phyloP scores from a whole-genome alignment of 2,888 invertebrate genomes.

The Lucinisca nassula region DNA sequence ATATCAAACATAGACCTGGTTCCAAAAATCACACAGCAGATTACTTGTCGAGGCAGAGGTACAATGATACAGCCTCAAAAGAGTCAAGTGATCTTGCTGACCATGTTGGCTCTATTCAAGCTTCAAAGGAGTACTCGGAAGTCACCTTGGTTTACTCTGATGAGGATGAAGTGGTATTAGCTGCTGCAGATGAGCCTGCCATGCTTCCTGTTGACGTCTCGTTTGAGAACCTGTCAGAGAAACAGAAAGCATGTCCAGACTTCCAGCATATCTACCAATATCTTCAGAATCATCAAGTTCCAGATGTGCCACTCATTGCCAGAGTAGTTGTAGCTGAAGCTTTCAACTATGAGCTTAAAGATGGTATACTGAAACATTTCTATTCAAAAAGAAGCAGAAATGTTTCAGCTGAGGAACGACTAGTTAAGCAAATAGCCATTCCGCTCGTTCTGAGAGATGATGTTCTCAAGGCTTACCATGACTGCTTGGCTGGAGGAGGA shows the following conservation, averaged over 20 bases:
- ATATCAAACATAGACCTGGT: slow-evolving; percentile 32
- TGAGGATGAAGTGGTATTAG: not conserved
- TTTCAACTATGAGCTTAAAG: too few relatives aligned
- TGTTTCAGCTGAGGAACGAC: not conserved
- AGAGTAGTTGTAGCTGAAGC: slow-evolving; percentile 9
- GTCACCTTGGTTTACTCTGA: not conserved
- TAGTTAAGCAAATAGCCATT: slow-evolving; percentile 17
- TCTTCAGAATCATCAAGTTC: not conserved
- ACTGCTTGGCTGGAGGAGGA: slow-evolving; percentile 49
- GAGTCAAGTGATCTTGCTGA: slow-evolving; percentile 11
- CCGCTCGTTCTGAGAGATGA: slow-evolving; percentile 39
- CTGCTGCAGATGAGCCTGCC: not conserved
- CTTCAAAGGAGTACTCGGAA: not conserved
- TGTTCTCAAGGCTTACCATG: slow-evolving; percentile 57
- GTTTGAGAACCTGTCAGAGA: not conserved
- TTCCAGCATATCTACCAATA: too few relatives aligned
- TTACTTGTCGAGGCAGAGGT: slow-evolving; percentile 53
- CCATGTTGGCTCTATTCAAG: not conserved
- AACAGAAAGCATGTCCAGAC: slow-evolving; percentile 5
- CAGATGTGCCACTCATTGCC: not conserved
- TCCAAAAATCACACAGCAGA: slow-evolving; percentile 54
- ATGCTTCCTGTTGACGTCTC: not conserved
- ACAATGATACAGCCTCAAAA: not conserved
- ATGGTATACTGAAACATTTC: slow-evolving; percentile 15
- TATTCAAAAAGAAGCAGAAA: slow-evolving; percentile 7